A percentile compares a stretch with the other conserved stretches of the same genome.
phyloP scores from a whole-genome alignment of 2,888 invertebrate genomes.

The Drosophila prolongata region DNA sequence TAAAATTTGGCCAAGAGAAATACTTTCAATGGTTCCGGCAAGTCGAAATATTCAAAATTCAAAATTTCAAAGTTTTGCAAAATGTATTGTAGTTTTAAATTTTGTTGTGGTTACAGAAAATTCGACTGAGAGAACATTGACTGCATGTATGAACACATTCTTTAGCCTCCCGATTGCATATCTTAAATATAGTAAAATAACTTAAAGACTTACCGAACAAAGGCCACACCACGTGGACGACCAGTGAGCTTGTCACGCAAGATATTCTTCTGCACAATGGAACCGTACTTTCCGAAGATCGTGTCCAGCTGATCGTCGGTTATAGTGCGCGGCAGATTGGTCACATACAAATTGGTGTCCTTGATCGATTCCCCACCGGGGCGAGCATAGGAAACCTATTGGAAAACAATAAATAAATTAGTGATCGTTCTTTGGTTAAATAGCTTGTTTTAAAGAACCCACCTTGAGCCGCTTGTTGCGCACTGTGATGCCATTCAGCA shows the following conservation, averaged over 20 bases:
- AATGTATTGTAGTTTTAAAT: no score
- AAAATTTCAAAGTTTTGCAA: background rate
- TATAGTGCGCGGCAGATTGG: slow-evolving; percentile 94
- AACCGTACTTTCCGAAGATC: slow-evolving; percentile 94
- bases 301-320: slow-evolving; percentile 93
- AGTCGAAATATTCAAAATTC: slow-evolving; percentile 3
- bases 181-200: background rate
- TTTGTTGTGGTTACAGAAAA: background rate
- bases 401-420: slow-evolving; percentile 3
- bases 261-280: slow-evolving; percentile 96
- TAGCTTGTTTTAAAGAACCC: slow-evolving; percentile 19
- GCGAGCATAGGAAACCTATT: slow-evolving; percentile 93
- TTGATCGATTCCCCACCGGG: slow-evolving; percentile 96
- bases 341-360: slow-evolving; percentile 96
- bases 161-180: slow-evolving; percentile 1
- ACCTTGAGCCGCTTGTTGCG: slow-evolving; percentile 97
- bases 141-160: background rate
- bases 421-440: background rate
- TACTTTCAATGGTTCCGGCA: background rate
- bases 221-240: slow-evolving; percentile 95
- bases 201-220: slow-evolving; percentile 89
- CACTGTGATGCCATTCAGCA: slow-evolving; percentile 94
- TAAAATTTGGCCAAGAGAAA: slow-evolving; percentile 1
- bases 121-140: slow-evolving; percentile 13
- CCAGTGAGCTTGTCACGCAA: slow-evolving; percentile 95